Percentiles rank a stretch among this genome's conserved stretches.
phyloP scores from a whole-genome alignment of 1,140 invertebrate species.

The Tribolium madens region DNA sequence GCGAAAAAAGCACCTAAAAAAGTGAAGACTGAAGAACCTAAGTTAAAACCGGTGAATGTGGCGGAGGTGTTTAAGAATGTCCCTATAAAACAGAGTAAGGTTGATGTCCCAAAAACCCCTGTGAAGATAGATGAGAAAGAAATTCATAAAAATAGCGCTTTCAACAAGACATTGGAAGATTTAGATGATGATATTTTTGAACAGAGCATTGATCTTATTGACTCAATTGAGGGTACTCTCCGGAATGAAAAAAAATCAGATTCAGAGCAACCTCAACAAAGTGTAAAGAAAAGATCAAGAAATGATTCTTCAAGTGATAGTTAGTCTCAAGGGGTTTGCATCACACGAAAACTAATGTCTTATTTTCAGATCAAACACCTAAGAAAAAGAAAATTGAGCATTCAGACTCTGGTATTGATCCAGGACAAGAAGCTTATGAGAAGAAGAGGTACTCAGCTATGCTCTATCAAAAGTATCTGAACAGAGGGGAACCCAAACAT shows the following conservation, averaged over 20 bases:
- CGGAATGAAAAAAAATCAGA: constrained; percentile 34
- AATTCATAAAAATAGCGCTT: constrained; percentile 76
- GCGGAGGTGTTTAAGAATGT: constrained; percentile 66
- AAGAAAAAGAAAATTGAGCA: constrained; percentile 56
- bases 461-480: constrained; percentile 80
- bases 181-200: constrained; percentile 68
- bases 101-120: constrained; percentile 64
- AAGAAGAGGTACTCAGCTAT: constrained; percentile 73
- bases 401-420: constrained; percentile 60
- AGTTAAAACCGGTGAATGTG: constrained; percentile 58
- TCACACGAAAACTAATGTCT: neutral
- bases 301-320: constrained; percentile 44
- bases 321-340: neutral
- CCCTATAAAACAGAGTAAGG: constrained; percentile 59
- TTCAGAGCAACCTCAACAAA: neutral
- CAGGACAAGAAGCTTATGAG: constrained; percentile 75
- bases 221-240: constrained; percentile 58
- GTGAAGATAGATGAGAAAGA: constrained; percentile 62
- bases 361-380: constrained; percentile 3
- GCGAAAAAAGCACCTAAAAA: constrained; percentile 35
- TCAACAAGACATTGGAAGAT: constrained; percentile 74
- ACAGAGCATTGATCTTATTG: constrained; percentile 59
- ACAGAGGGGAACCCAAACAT: constrained; percentile 81
- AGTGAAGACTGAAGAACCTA: constrained; percentile 35
- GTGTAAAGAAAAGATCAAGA: constrained; percentile 41